These are phyloP conservation scores for Ganaspis brasiliensis DNA, from an alignment of 2,888 invertebrate genomes.

Conservation along the genomic window DNA sequence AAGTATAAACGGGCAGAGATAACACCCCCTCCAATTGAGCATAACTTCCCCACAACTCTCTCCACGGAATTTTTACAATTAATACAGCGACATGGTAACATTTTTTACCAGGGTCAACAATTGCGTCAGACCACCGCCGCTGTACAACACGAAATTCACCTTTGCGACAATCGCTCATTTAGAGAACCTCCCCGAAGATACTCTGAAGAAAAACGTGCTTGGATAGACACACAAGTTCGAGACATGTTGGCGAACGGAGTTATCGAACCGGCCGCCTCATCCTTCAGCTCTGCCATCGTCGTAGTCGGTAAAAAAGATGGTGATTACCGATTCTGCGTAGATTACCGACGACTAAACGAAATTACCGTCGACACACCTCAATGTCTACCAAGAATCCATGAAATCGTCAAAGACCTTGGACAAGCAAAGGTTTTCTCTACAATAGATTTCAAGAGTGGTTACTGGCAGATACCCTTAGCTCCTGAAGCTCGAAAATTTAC, in stretches of 20 bases:
- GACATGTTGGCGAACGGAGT: constrained; percentile 58
- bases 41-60: not conserved
- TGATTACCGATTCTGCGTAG: constrained; percentile 55
- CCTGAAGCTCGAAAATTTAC: constrained; percentile 57
- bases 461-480: constrained; percentile 70
- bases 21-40: not conserved
- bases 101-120: not conserved
- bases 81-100: not conserved
- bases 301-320: constrained; percentile 55
- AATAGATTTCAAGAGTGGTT: constrained; percentile 67
- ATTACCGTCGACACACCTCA: constrained; percentile 55
- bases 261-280: constrained; percentile 55
- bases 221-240: constrained; percentile 53
- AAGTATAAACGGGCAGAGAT: not conserved
- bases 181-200: constrained; percentile 36
- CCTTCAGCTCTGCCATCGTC: constrained; percentile 59
- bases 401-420: constrained; percentile 64
- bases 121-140: not conserved
- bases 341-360: constrained; percentile 63
- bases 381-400: constrained; percentile 62
- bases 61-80: not conserved
- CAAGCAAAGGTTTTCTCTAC: constrained; percentile 65
- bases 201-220: constrained; percentile 45
- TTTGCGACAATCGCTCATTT: not conserved
- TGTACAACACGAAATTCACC: constrained; percentile 19